A percentile compares a stretch with the other conserved stretches of the same genome.
Conservation (phyloP, 2,888 invertebrate genomes). For the Pterostichus niger region DNA sequence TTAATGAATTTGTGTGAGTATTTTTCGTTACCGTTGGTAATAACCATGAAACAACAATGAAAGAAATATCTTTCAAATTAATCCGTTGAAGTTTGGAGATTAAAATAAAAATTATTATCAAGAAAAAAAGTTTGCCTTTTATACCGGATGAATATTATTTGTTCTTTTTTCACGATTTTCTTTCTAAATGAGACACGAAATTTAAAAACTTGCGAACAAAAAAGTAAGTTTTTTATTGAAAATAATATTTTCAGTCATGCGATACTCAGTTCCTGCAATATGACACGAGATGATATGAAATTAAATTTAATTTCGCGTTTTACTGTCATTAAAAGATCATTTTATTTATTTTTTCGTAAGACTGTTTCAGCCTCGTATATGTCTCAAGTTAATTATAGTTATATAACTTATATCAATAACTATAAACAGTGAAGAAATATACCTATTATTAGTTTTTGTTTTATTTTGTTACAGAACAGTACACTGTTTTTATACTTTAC, state of each 20-base stretch:
- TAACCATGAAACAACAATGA: too few species aligned
- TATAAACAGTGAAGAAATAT: too few species aligned
- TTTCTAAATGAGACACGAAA: constrained; percentile 24
- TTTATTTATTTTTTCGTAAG: constrained; percentile 24
- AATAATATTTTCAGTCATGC: constrained; percentile 28
- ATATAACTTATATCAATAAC: too few species aligned
- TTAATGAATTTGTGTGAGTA: neutral
- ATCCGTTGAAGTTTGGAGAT: constrained; percentile 16
- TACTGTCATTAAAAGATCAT: constrained; percentile 28
- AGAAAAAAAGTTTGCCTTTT: constrained; percentile 11
- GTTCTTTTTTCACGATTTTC: neutral
- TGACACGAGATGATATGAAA: constrained; percentile 16
- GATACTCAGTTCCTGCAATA: neutral
- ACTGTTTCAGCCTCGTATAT: neutral
- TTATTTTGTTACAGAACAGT: too few species aligned
- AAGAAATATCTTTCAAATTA: constrained; percentile 38
- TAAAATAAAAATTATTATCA: constrained; percentile 45
- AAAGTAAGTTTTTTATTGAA: constrained; percentile 36
- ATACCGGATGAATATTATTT: constrained; percentile 17
- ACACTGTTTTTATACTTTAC: too few species aligned
- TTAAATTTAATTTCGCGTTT: constrained; percentile 16
- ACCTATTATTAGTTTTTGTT: too few species aligned
- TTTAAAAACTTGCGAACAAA: constrained; percentile 9
- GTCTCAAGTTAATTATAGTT: neutral
- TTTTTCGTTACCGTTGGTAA: constrained; percentile 16